These are phyloP conservation scores for Pararge aegeria DNA, from an alignment of 1,140 invertebrate species.

Conservation along the genomic window DNA sequence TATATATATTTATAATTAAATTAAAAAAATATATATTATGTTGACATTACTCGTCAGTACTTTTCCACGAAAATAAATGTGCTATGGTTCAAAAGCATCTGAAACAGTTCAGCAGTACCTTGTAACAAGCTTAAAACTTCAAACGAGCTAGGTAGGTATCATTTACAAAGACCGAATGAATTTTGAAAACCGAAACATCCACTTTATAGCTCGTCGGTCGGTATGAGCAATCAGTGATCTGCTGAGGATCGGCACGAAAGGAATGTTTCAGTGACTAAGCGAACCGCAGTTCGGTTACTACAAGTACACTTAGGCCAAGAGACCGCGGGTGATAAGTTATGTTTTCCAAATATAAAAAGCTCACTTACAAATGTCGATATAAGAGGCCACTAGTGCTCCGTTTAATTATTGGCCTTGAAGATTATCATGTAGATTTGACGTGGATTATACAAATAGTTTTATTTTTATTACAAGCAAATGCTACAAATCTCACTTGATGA, in stretches of 20 bases:
- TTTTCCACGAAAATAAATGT: no score
- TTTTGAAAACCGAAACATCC: slow-evolving; percentile 13
- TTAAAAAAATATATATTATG: no score
- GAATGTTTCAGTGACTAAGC: slow-evolving; percentile 77
- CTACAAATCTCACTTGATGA: no score
- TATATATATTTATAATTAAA: no score
- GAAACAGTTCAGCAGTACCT: neutral
- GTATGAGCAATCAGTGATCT: slow-evolving; percentile 37
- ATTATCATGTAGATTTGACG: no score
- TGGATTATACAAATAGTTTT: no score
- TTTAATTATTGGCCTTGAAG: no score
- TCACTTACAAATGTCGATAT: no score
- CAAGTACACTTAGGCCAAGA: slow-evolving; percentile 13
- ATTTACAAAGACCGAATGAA: slow-evolving; percentile 4
- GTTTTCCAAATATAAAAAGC: neutral
- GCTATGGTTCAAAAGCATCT: no score
- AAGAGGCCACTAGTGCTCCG: no score
- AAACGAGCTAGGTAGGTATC: neutral
- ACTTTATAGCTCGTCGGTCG: slow-evolving; percentile 19
- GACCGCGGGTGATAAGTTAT: neutral
- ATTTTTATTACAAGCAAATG: no score
- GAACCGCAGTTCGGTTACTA: slow-evolving; percentile 31
- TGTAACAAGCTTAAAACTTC: neutral
- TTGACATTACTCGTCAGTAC: no score
- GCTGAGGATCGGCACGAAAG: slow-evolving; percentile 53